Base-by-base conservation (phyloP, 37 sponge, comb jelly and placozoan genomes). In the Geodia barretti region DNA sequence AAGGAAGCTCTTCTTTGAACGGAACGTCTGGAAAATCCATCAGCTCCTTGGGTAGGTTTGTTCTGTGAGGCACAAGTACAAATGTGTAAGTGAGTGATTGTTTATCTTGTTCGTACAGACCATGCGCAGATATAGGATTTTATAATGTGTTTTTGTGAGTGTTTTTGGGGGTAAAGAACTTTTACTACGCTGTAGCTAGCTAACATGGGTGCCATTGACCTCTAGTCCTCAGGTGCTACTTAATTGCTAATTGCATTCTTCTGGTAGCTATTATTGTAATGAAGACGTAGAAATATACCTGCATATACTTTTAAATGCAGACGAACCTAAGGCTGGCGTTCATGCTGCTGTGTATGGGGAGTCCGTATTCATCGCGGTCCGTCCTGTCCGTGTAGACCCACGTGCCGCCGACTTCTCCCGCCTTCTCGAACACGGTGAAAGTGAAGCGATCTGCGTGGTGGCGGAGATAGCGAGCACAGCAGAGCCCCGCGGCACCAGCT, bases 41-140 rank as follows among this genome's bases (percentile, higher is more conserved):
- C 1, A 94, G 25, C 39, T 90, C 89, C 59, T 91, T 91, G 3
- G 95, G 95, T 19, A 91, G 42, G 38, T 94, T 94, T 9, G 89
- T 88, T 62, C 95, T 94, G 73, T 41, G 54, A 47, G 67, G 29
- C 11, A 5, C 64, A 8, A n/a, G n/a, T n/a, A n/a, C n/a, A n/a
- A n/a, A n/a, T n/a, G n/a, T n/a, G n/a, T n/a, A n/a, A n/a, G n/a
- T n/a, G n/a, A n/a, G n/a, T n/a, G n/a, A n/a, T n/a, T n/a, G n/a
- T n/a, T n/a, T n/a, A n/a, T n/a, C n/a, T n/a, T n/a, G n/a, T n/a
- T n/a, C n/a, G n/a, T n/a, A n/a, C n/a, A n/a, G n/a, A n/a, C n/a
- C n/a, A n/a, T n/a, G n/a, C n/a, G n/a, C n/a, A n/a, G n/a, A n/a
- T n/a, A n/a, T n/a, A n/a, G n/a, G n/a, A n/a, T n/a, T n/a, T n/a